Percentiles rank a stretch among this genome's conserved stretches.
Evolutionary conservation across 2,888 invertebrate species (phyloP).

Genomic region (Drosophila maculinotata): DNA sequence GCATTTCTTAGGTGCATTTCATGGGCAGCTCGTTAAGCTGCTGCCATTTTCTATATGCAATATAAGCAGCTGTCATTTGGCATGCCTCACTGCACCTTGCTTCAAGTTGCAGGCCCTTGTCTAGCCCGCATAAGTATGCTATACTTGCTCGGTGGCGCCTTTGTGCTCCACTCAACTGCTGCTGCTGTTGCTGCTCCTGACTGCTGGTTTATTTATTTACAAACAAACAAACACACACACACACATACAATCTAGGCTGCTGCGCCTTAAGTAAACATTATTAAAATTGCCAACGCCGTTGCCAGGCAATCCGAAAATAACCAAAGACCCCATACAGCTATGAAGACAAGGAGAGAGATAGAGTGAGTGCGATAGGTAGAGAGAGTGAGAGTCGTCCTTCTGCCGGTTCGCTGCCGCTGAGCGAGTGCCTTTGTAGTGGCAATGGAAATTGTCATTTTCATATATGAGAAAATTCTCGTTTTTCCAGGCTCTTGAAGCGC

Average conservation of each 20-base stretch:
- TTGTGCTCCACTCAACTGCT: constrained; percentile 48
- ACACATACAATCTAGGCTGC: constrained; percentile 39
- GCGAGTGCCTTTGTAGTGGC: constrained; percentile 61
- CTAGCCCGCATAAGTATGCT: constrained; percentile 57
- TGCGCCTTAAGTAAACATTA: constrained; percentile 79
- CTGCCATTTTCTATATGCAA: constrained; percentile 53
- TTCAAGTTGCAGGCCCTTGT: constrained; percentile 37
- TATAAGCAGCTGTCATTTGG: constrained; percentile 69
- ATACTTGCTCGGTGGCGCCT: constrained; percentile 37
- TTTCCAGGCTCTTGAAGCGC: constrained; percentile 42
- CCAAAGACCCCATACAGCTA: constrained; percentile 51
- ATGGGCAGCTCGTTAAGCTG: constrained; percentile 58
- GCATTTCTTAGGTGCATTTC: constrained; percentile 59
- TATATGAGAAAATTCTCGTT: constrained; percentile 61
- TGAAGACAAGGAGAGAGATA: constrained; percentile 4
- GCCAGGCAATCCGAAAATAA: constrained; percentile 75
- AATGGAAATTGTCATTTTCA: constrained; percentile 78
- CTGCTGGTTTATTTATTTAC: constrained; percentile 51
- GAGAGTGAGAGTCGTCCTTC: constrained; percentile 8
- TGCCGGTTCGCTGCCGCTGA: no score
- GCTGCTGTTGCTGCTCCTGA: constrained; percentile 14
- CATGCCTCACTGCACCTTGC: constrained; percentile 61
- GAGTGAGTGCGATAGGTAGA: not conserved
- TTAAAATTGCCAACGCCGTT: constrained; percentile 76
- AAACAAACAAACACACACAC: constrained; percentile 22